A percentile compares a stretch with the other conserved stretches of the same genome.
phyloP scores from a whole-genome alignment of 64 coral and sea anemone species.

The Montipora efflorescens region DNA sequence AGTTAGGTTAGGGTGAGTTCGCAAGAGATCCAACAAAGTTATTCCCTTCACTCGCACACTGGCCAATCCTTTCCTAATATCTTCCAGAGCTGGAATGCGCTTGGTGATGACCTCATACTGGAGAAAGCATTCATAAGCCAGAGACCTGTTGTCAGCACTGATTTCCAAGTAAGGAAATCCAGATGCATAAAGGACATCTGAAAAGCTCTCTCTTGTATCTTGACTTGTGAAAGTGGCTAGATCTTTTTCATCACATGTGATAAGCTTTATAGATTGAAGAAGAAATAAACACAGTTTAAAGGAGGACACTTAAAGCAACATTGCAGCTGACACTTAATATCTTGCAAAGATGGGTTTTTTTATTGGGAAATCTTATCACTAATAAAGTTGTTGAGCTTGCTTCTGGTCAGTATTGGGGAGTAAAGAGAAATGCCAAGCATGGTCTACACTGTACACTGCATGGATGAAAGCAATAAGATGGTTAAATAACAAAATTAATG shows the following conservation, averaged over 20 bases:
- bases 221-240: neutral
- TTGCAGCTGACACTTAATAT: conserved; percentile 8
- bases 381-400: conserved; percentile 4
- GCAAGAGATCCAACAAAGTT: conserved; percentile 25
- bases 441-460: neutral
- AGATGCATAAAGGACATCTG: neutral
- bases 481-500: conserved; percentile 4
- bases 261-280: neutral
- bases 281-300: conserved; percentile 14
- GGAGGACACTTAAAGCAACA: neutral
- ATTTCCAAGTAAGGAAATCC: conserved; percentile 14
- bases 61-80: conserved; percentile 37
- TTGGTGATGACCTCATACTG: conserved; percentile 11
- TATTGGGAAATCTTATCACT: neutral
- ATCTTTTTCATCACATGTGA: conserved; percentile 17
- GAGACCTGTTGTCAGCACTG: neutral
- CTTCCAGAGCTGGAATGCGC: conserved; percentile 21
- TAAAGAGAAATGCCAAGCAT: conserved; percentile 6
- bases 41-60: conserved; percentile 4
- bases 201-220: neutral
- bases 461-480: conserved; percentile 1
- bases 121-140: conserved; percentile 36
- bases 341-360: neutral
- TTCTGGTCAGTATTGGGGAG: conserved; percentile 13
- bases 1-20: neutral